Conservation (phyloP, 2,113 vertebrate genomes). For the Raphicerus campestris region DNA sequence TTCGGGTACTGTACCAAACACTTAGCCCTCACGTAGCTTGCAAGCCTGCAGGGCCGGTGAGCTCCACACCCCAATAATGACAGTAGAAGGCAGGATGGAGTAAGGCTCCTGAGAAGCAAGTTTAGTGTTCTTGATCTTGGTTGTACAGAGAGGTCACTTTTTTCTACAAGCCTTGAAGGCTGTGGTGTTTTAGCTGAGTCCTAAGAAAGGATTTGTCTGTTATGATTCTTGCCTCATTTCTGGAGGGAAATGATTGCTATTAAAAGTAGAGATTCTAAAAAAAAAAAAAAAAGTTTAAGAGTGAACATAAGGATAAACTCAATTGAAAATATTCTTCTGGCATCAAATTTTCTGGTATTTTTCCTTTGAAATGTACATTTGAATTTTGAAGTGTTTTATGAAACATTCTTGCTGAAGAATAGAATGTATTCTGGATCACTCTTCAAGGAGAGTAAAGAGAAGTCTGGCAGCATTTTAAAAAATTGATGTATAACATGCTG, state of each 20-base stretch:
- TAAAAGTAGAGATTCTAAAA: background rate
- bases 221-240: background rate
- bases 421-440: background rate
- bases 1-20: background rate
- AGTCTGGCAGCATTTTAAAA: background rate
- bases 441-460: background rate
- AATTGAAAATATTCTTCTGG: background rate
- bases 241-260: background rate
- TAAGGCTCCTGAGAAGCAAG: background rate
- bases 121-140: background rate
- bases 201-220: background rate
- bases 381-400: background rate
- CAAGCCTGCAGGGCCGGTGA: background rate
- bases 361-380: background rate
- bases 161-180: rapidly evolving
- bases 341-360: background rate
- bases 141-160: background rate
- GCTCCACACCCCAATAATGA: background rate
- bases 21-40: background rate
- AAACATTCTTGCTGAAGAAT: background rate
- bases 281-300: background rate
- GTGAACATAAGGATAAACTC: background rate
- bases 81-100: background rate
- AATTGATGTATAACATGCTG: background rate
- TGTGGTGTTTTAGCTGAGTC: rapidly evolving